Evolutionary conservation across 1,140 invertebrate species (phyloP).

Genomic region (Delia radicum): DNA sequence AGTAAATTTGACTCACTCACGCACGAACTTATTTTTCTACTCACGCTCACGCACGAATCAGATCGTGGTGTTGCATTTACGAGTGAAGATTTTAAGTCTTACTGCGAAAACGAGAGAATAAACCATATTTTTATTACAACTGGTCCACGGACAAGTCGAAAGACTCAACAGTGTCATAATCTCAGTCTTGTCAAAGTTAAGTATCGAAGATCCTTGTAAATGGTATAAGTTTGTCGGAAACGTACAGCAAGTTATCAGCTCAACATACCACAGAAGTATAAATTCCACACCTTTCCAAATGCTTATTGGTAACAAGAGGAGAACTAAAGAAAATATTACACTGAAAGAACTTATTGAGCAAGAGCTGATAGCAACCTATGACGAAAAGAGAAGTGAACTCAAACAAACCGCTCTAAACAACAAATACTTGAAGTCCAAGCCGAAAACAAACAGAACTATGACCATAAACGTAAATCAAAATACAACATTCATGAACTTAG

Average conservation of each 20-base stretch:
- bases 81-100: constrained; percentile 39
- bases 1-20: no score
- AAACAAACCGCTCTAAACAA: constrained; percentile 34
- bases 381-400: constrained; percentile 25
- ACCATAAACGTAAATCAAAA: constrained; percentile 37
- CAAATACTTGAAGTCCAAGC: constrained; percentile 45
- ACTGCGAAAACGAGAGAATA: constrained; percentile 35
- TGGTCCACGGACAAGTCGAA: constrained; percentile 46
- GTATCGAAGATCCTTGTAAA: neutral
- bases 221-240: constrained; percentile 19
- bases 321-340: constrained; percentile 29
- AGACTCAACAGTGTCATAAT: constrained; percentile 13
- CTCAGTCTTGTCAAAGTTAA: constrained; percentile 7
- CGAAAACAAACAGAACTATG: constrained; percentile 45
- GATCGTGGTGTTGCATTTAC: constrained; percentile 39
- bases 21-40: no score
- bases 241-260: constrained; percentile 19
- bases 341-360: constrained; percentile 36
- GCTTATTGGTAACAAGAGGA: neutral
- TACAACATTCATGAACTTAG: constrained; percentile 48
- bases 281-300: constrained; percentile 8
- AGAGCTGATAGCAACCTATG: constrained; percentile 34
- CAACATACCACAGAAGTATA: neutral
- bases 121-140: constrained; percentile 33
- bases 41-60: no score